A percentile compares a stretch with the other conserved stretches of the same genome.
Conservation (phyloP, 64 coral and sea anemone species). For the Montipora capricornis region DNA sequence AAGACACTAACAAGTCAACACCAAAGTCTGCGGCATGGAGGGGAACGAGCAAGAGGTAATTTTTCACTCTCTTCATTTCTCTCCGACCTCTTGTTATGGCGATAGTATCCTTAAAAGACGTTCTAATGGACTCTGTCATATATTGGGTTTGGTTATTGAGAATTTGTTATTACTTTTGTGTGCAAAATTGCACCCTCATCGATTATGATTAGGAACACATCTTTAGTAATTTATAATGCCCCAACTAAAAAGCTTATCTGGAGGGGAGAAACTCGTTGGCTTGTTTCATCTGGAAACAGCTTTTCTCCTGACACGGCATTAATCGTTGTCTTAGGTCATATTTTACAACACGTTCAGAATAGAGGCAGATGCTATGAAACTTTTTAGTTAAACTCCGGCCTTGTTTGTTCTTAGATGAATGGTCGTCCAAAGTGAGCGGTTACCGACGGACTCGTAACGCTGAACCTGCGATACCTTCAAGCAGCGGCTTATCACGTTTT, state of each 20-base stretch:
- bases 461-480: conserved; percentile 6
- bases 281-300: background rate
- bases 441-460: background rate
- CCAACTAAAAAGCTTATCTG: background rate
- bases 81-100: background rate
- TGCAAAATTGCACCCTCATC: too few relatives aligned
- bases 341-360: background rate
- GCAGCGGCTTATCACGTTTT: background rate
- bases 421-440: background rate
- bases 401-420: background rate
- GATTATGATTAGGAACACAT: too few relatives aligned
- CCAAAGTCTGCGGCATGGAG: background rate
- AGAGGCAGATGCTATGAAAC: background rate
- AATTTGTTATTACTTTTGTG: too few relatives aligned
- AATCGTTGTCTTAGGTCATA: too few relatives aligned
- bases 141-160: too few relatives aligned
- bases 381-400: background rate
- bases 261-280: background rate
- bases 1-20: background rate
- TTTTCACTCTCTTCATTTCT: background rate
- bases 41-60: background rate
- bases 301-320: background rate
- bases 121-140: too few relatives aligned
- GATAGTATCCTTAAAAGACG: background rate
- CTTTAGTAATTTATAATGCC: too few relatives aligned